A percentile compares a stretch with the other conserved stretches of the same genome.
Evolutionary conservation across 2,113 vertebrate genomes (phyloP).

Genomic region (Etheostoma spectabile): DNA sequence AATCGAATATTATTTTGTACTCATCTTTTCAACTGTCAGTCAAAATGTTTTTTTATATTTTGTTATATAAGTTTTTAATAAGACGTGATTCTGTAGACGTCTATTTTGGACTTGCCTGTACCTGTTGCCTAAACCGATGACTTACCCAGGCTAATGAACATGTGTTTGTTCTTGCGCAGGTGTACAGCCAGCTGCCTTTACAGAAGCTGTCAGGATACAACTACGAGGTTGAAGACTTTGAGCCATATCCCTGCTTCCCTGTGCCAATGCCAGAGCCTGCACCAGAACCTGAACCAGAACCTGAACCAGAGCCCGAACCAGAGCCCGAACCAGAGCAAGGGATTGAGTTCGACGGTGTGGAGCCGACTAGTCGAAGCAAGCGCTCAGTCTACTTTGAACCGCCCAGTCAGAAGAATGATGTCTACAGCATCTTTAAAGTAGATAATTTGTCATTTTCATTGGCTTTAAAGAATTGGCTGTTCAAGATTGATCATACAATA

Average conservation of each 20-base stretch:
- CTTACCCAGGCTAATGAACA: neutral
- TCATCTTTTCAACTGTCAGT: neutral
- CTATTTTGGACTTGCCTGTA: neutral
- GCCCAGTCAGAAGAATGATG: constrained; percentile 44
- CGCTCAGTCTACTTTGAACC: constrained; percentile 7
- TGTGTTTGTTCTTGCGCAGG: constrained; percentile 67
- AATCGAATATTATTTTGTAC: neutral
- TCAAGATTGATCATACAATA: neutral
- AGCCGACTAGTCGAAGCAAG: neutral
- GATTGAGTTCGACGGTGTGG: neutral
- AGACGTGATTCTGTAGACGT: neutral
- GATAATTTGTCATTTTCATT: neutral
- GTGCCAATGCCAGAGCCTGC: rapidly evolving
- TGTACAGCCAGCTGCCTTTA: constrained; percentile 82
- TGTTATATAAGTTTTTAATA: neutral
- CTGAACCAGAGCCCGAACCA: neutral
- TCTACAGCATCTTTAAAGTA: constrained; percentile 80
- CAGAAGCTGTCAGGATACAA: constrained; percentile 81
- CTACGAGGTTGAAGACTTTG: constrained; percentile 42
- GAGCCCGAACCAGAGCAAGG: neutral
- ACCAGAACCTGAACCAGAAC: too few relatives aligned
- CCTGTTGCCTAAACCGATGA: neutral
- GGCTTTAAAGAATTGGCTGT: neutral
- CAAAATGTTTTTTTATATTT: neutral
- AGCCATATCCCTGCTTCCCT: constrained; percentile 49